Evolutionary conservation across 2,113 vertebrate species (phyloP), one percentile per base, ranked within the genome.

Genomic region (Strix aluco): DNA sequence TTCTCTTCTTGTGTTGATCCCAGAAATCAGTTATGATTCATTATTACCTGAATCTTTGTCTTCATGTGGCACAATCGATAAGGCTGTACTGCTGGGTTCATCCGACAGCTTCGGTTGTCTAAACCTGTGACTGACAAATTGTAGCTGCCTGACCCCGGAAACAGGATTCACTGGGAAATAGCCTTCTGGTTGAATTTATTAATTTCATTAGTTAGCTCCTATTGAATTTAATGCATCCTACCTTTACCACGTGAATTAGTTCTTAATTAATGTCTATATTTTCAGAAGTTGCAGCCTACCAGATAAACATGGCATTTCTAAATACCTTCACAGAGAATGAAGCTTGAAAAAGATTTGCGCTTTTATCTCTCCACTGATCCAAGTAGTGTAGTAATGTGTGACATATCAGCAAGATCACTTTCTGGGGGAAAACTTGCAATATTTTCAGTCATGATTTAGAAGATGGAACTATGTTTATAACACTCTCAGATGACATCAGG

Each of bases 1-100:
- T 59, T 42, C 52, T 66, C 30, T 40, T 66, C 81, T 46, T 91
- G 34, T 96, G 57, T 47, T 80, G n/a, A 65, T 71, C 54, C 82
- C 71, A 80, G 84, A 73, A 90, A 44, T 4, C 38, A 5, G 27
- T 65, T 86, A 40, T 86, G 70, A 78, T 79, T 72, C 26, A 11
- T 92, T 88, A 87, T 62, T 92, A 93, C 69, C 36, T 83, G 63
- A 92, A 74, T 94, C 88, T 77, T 67, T 81, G 87, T 81, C 51
- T 94, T 84, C 62, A 40, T 6, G 8, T 73, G 69, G 91, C 83
- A 90, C 63, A 55, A 46, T 86, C 71, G 81, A 81, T 66, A 67
- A 81, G 59, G 51, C 38, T 83, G n/a, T 55, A 2, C 49, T 77
- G 62, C 27, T 65, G 66, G 51, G 1, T 65, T 73, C 61, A 63